phyloP scores from a whole-genome alignment of 2,888 invertebrate species.

The Orthosia cruda region DNA sequence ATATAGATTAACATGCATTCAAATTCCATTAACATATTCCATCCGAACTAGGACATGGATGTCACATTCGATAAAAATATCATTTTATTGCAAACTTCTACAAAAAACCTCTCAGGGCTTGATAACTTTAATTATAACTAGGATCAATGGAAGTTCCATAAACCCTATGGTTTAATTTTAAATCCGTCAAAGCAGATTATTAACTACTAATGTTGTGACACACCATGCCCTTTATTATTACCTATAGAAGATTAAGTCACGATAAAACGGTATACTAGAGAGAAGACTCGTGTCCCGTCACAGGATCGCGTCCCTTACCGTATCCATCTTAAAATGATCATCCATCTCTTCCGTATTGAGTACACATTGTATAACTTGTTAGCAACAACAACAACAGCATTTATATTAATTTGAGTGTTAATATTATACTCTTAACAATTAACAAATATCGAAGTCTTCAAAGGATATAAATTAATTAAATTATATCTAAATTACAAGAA shows the following conservation, averaged over 20 bases:
- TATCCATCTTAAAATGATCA: constrained; percentile 73
- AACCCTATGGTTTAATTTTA: constrained; percentile 24
- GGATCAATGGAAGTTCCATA: constrained; percentile 32
- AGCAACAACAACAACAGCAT: constrained; percentile 92
- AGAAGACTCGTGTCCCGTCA: constrained; percentile 58
- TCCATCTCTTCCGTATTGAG: constrained; percentile 81
- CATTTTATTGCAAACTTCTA: constrained; percentile 55
- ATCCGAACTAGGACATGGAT: constrained; percentile 84
- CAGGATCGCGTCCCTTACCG: constrained; percentile 59
- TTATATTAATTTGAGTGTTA: constrained; percentile 87
- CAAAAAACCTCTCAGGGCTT: constrained; percentile 35
- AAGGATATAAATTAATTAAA: constrained; percentile 61
- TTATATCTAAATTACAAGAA: constrained; percentile 47
- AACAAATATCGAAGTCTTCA: constrained; percentile 79
- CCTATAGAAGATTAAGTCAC: constrained; percentile 76
- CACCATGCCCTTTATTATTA: constrained; percentile 79
- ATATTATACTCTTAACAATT: constrained; percentile 82
- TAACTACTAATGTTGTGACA: constrained; percentile 71
- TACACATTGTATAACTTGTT: constrained; percentile 89
- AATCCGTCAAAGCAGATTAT: constrained; percentile 41
- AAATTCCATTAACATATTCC: constrained; percentile 90
- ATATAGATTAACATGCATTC: constrained; percentile 91
- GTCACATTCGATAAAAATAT: constrained; percentile 72
- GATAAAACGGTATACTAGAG: constrained; percentile 72
- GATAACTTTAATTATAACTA: constrained; percentile 51